A percentile compares a stretch with the other conserved stretches of the same genome.
These are phyloP conservation scores for Percina caprodes DNA, from an alignment of 2,113 vertebrate species.

Conservation along the genomic window DNA sequence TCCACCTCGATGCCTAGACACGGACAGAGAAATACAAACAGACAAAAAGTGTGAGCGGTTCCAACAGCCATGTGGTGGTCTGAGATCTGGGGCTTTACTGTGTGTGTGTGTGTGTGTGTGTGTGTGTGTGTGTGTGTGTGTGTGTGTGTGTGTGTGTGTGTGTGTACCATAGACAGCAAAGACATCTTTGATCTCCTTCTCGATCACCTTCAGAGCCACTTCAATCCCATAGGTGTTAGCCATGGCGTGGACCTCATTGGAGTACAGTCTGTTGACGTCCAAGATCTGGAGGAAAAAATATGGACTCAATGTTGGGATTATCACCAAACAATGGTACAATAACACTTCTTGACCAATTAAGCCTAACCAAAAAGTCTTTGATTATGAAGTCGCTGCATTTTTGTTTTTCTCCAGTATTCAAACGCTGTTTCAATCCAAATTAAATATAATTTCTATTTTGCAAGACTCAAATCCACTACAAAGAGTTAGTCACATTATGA, in stretches of 20 bases:
- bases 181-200: conserved; percentile 99
- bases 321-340: no score
- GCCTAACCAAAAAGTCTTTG: no score
- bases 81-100: background rate
- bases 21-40: background rate
- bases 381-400: background rate
- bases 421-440: background rate
- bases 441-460: no score
- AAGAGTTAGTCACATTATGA: background rate
- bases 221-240: conserved; percentile 95
- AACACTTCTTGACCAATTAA: background rate
- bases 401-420: background rate
- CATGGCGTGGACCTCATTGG: conserved; percentile 95
- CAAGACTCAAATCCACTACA: background rate
- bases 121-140: background rate
- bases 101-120: background rate
- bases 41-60: background rate
- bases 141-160: background rate
- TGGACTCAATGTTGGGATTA: background rate
- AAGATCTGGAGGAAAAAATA: conserved; percentile 84
- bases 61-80: background rate
- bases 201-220: conserved; percentile 92
- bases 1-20: conserved; percentile 92
- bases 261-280: conserved; percentile 91
- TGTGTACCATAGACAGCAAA: conserved; percentile 96